These are phyloP conservation scores for Monoplex corrugatus DNA, from an alignment of 2,888 invertebrate genomes.

Conservation along the genomic window DNA sequence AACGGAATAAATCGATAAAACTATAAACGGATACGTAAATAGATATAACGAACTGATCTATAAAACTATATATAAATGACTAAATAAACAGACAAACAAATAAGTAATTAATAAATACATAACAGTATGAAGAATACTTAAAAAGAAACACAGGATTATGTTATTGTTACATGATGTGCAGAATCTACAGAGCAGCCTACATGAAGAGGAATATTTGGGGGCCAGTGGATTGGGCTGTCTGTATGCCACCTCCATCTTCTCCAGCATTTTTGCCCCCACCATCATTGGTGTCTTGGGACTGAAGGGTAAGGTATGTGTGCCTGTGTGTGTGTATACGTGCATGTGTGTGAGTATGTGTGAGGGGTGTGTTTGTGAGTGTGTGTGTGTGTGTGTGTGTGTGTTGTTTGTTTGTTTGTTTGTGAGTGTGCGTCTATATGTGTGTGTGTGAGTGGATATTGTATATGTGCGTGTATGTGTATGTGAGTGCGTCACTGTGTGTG, in stretches of 20 bases:
- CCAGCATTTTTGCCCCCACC: conserved; percentile 74
- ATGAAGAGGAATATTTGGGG: conserved; percentile 71
- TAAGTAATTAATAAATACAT: not conserved
- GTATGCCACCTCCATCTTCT: conserved; percentile 74
- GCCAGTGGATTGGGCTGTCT: conserved; percentile 72
- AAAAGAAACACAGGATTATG: not conserved
- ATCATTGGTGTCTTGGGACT: conserved; percentile 71
- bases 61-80: not conserved
- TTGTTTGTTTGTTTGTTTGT: not conserved
- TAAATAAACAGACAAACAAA: no score
- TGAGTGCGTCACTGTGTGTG: not conserved
- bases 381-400: not conserved
- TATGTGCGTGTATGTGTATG: not conserved
- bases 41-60: not conserved
- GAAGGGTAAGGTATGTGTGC: conserved; percentile 58
- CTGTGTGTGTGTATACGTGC: not conserved
- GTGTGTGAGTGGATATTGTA: not conserved
- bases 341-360: not conserved
- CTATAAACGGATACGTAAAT: not conserved
- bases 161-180: conserved; percentile 60
- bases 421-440: not conserved
- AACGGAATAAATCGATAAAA: no score
- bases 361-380: not conserved
- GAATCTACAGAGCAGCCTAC: conserved; percentile 75
- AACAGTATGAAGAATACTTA: not conserved